Evolutionary conservation across 2,888 invertebrate genomes (phyloP).

Genomic region (Metallyticus violacea): DNA sequence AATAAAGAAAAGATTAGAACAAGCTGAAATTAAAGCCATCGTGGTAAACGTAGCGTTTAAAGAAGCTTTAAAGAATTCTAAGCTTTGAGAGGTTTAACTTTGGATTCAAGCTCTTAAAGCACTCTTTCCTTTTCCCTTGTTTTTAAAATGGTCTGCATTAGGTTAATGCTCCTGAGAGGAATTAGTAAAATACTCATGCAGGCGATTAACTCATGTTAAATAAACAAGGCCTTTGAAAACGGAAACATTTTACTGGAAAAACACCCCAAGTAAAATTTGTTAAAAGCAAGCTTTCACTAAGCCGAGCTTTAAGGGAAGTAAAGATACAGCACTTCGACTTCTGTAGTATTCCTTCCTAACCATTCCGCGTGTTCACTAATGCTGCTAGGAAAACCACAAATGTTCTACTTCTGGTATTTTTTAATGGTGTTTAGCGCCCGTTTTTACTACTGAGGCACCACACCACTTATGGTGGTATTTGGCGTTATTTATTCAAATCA

Average conservation of each 20-base stretch:
- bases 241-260: background rate
- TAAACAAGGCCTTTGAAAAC: background rate
- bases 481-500: too few species aligned
- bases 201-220: background rate
- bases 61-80: background rate
- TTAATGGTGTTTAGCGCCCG: too few species aligned
- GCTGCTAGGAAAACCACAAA: too few species aligned
- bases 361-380: too few species aligned
- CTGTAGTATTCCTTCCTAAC: too few species aligned
- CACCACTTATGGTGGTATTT: too few species aligned
- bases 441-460: too few species aligned
- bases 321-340: too few species aligned
- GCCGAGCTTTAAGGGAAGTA: background rate
- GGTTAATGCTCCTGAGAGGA: background rate
- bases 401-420: too few species aligned
- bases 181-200: background rate
- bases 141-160: background rate
- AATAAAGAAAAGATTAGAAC: too few species aligned
- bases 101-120: too few species aligned
- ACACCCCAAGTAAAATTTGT: background rate
- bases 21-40: too few species aligned
- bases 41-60: background rate
- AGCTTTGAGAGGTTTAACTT: background rate
- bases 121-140: background rate
- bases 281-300: background rate